phyloP scores from a whole-genome alignment of 2,797 vertebrate species.

The Arrhamphus sclerolepis region DNA sequence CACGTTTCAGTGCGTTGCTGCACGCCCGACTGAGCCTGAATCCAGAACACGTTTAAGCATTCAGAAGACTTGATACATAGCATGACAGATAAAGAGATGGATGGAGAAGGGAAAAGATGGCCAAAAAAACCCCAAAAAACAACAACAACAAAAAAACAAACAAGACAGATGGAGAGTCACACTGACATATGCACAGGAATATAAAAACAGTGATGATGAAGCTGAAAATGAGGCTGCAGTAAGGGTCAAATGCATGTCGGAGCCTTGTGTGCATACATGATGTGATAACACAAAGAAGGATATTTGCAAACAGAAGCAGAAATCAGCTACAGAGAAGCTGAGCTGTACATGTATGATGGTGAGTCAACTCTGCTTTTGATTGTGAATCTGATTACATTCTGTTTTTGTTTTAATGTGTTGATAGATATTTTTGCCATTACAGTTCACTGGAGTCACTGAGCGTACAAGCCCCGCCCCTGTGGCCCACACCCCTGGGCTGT shows the following conservation, averaged over 20 bases:
- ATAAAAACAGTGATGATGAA: slow-evolving; percentile 42
- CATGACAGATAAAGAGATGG: slow-evolving; percentile 5
- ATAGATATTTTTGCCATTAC: slow-evolving; percentile 17
- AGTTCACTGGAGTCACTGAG: slow-evolving; percentile 33
- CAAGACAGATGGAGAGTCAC: slow-evolving; percentile 69
- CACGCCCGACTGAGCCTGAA: slow-evolving; percentile 59
- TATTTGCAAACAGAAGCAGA: slow-evolving; percentile 44
- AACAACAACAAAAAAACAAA: no score
- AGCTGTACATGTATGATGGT: slow-evolving; percentile 2
- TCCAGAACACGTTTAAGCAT: slow-evolving; percentile 61
- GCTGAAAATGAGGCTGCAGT: slow-evolving; percentile 37
- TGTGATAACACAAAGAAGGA: slow-evolving; percentile 38
- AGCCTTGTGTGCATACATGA: slow-evolving; percentile 45
- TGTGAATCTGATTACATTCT: not conserved
- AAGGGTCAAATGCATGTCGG: slow-evolving; percentile 49
- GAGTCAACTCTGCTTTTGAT: no score
- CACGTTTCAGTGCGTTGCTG: slow-evolving; percentile 34
- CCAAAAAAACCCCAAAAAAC: slow-evolving; percentile 27
- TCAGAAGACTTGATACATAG: slow-evolving; percentile 35
- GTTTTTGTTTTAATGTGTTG: not conserved
- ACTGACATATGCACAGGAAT: slow-evolving; percentile 61
- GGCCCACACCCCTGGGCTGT: slow-evolving; percentile 74
- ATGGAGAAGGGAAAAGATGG: slow-evolving; percentile 41
- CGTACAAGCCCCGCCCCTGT: slow-evolving; percentile 48
- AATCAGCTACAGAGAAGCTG: slow-evolving; percentile 1